A percentile compares a stretch with the other conserved stretches of the same genome.
Evolutionary conservation across 1,140 invertebrate species (phyloP).

Genomic region (Listronotus bonariensis): DNA sequence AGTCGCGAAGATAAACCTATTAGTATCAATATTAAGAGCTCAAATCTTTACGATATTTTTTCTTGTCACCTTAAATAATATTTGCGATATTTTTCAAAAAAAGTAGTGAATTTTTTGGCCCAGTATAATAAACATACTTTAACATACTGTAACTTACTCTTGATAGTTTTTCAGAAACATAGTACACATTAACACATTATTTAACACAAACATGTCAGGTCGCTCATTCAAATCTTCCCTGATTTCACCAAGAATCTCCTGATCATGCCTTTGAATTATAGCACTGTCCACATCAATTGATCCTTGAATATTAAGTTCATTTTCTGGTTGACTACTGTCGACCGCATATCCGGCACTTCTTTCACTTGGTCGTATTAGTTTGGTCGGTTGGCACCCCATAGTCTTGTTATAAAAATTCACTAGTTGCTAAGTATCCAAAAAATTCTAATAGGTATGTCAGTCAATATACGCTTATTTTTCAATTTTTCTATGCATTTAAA

Average conservation of each 20-base stretch:
- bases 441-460: background rate
- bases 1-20: too few species aligned
- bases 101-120: too few species aligned
- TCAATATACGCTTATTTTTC: background rate
- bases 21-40: too few species aligned
- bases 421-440: background rate
- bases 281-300: background rate
- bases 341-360: background rate
- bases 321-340: background rate
- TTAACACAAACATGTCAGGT: conserved; percentile 71
- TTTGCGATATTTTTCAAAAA: too few species aligned
- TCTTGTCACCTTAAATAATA: too few species aligned
- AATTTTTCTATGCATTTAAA: background rate
- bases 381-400: background rate
- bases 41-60: too few species aligned
- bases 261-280: conserved; percentile 54
- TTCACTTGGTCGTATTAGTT: background rate
- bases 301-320: background rate
- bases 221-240: conserved; percentile 64
- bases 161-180: conserved; percentile 81
- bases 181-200: conserved; percentile 74
- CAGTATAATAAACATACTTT: too few species aligned
- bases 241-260: conserved; percentile 59
- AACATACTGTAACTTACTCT: conserved; percentile 61
- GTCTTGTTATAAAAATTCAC: background rate